Evolutionary conservation across 2,888 invertebrate species (phyloP), one percentile per base, ranked within the genome.

Genomic region (Brachyptera putata): DNA sequence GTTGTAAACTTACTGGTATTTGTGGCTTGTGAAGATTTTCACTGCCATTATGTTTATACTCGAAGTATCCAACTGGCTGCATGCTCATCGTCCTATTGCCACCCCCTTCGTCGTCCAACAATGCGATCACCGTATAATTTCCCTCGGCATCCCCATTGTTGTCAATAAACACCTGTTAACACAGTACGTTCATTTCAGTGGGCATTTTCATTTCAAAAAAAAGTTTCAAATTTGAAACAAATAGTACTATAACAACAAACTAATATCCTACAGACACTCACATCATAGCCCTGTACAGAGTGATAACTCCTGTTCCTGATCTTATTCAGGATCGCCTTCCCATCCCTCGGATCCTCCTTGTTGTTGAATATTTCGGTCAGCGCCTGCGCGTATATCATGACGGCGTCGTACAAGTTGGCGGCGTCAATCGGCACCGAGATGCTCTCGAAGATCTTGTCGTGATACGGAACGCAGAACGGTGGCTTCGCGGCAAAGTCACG

Each of bases 111-210:
- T 88, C 85, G 48, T 83, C 82, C 63, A 88, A 79, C 55, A 92
- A 76, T 0, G 90, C 86, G 22, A 94, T 85, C 1, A 95, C 87
- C 0, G 93, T 90, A 75, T 89, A 95, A 75, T 95, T 95, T 0
- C 93, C 94, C 70, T 94, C 92, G 0, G 94, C 93, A 69, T 95
- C 93, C 0, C 95, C 95, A 65, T 89, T 87, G 2, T 80, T 82
- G 72, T 95, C 93, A 69, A 95, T 92, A 67, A 85, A 86, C 9
- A 89, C 87, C 89, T 89, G 65, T 11, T n/a, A n/a, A n/a, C n/a
- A n/a, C n/a, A n/a, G n/a, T n/a, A n/a, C n/a, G n/a, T n/a, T n/a
- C n/a, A n/a, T n/a, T n/a, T n/a, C n/a, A n/a, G n/a, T n/a, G n/a
- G n/a, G n/a, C n/a, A n/a, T n/a, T n/a, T n/a, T n/a, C n/a, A n/a